phyloP scores from a whole-genome alignment of 2,113 vertebrate genomes.

The Ctenomys sociabilis region DNA sequence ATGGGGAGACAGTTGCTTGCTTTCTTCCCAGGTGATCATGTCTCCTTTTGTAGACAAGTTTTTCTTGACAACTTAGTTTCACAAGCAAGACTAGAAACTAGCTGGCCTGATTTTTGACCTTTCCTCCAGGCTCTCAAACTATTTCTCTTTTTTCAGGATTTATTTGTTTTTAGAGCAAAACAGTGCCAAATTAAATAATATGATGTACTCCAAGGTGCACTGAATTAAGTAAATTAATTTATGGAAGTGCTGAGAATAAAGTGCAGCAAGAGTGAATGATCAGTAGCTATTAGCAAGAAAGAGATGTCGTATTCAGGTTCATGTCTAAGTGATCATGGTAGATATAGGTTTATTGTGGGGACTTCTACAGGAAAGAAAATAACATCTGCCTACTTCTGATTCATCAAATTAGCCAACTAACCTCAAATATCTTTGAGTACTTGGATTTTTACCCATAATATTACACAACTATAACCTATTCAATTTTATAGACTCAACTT shows the following conservation, averaged over 20 bases:
- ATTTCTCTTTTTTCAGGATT: slow-evolving; percentile 18
- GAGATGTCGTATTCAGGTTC: neutral
- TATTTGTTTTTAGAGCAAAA: neutral
- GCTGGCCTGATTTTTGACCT: neutral
- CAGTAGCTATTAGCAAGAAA: neutral
- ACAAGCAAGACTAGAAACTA: neutral
- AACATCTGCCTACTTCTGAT: neutral
- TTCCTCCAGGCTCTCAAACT: neutral
- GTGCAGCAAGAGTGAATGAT: neutral
- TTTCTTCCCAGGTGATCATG: neutral
- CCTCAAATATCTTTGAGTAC: neutral
- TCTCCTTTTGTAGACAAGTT: neutral
- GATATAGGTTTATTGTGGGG: neutral
- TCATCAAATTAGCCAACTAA: neutral
- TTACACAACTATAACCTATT: neutral
- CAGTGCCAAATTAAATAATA: neutral
- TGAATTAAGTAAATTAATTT: neutral
- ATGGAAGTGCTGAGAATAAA: neutral
- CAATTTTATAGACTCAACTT: neutral
- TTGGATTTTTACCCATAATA: slow-evolving; percentile 45
- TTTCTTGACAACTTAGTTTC: neutral
- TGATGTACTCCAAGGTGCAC: neutral
- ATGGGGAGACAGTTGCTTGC: neutral
- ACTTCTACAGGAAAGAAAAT: neutral
- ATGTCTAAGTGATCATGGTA: neutral